Evolutionary conservation across 2,797 vertebrate species (phyloP).

Genomic region (Lepilemur ruficaudatus): DNA sequence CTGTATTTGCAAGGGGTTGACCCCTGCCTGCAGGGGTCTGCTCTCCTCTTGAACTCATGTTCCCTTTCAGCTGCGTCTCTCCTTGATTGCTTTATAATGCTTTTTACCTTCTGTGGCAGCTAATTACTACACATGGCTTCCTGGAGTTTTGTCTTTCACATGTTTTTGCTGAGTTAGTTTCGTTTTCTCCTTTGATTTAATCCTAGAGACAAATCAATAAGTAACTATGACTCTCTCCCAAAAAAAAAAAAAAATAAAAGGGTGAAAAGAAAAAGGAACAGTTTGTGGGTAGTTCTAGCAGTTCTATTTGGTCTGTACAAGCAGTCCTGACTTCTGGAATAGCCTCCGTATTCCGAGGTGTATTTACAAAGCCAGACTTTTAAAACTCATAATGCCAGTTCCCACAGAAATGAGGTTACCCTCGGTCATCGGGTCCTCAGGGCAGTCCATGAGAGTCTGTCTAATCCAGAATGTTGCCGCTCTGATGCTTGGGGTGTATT

Average conservation of each 20-base stretch:
- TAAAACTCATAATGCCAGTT: not conserved
- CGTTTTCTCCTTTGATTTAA: not conserved
- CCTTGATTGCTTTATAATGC: not conserved
- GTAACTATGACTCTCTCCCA: not conserved
- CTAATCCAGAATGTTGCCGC: not conserved
- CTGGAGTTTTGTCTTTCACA: not conserved
- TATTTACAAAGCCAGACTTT: constrained; percentile 28
- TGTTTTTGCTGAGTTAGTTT: not conserved
- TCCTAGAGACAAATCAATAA: not conserved
- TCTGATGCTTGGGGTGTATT: not conserved
- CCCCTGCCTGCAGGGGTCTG: not conserved
- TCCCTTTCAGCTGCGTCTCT: not conserved
- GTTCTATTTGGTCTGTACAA: not conserved
- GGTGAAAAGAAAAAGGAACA: not conserved
- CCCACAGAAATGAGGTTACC: not conserved
- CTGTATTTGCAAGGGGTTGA: not conserved
- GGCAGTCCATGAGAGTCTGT: not conserved
- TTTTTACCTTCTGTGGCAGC: not conserved
- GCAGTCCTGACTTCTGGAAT: not conserved
- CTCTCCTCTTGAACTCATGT: not conserved
- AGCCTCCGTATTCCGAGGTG: not conserved
- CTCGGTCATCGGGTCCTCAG: not conserved
- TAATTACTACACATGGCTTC: not conserved
- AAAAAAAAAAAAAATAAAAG: not conserved
- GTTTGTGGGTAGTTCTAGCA: not conserved